A percentile compares a stretch with the other conserved stretches of the same genome.
phyloP scores from a whole-genome alignment of 2,797 vertebrate species.

The Molossus molossus region DNA sequence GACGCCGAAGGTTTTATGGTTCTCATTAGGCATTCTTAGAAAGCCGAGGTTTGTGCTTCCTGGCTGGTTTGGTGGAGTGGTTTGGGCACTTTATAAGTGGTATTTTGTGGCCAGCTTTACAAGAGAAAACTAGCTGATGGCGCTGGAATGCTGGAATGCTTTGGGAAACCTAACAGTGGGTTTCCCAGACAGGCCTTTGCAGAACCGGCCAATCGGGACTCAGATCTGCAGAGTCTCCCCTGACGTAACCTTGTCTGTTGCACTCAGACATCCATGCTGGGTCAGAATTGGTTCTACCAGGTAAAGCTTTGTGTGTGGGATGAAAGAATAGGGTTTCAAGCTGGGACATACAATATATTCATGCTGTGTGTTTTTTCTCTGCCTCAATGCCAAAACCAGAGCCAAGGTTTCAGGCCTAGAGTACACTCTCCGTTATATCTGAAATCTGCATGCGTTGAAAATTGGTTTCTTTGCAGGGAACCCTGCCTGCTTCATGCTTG shows the following conservation, averaged over 20 bases:
- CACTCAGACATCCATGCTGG: neutral
- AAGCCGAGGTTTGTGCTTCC: conserved; percentile 73
- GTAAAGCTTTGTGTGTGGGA: neutral
- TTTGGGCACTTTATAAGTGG: conserved; percentile 71
- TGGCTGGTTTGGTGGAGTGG: conserved; percentile 44
- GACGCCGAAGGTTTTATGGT: conserved; percentile 64
- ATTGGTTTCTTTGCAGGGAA: neutral
- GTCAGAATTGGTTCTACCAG: neutral
- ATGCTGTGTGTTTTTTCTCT: neutral
- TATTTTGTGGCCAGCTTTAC: conserved; percentile 82
- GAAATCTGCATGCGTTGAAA: neutral
- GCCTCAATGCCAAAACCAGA: neutral
- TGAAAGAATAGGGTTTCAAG: neutral
- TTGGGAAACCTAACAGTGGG: neutral
- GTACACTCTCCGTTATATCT: neutral
- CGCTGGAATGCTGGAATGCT: neutral
- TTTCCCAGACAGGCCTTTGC: conserved; percentile 52
- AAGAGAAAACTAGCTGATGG: conserved; percentile 69
- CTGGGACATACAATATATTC: too few species aligned
- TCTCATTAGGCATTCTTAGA: conserved; percentile 70
- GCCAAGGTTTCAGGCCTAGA: neutral
- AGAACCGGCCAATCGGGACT: conserved; percentile 13
- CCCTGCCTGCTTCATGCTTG: neutral
- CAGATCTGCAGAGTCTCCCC: neutral
- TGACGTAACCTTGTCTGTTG: neutral